A percentile compares a stretch with the other conserved stretches of the same genome.
phyloP scores from a whole-genome alignment of 2,797 vertebrate genomes.

The Tapirus indicus region DNA sequence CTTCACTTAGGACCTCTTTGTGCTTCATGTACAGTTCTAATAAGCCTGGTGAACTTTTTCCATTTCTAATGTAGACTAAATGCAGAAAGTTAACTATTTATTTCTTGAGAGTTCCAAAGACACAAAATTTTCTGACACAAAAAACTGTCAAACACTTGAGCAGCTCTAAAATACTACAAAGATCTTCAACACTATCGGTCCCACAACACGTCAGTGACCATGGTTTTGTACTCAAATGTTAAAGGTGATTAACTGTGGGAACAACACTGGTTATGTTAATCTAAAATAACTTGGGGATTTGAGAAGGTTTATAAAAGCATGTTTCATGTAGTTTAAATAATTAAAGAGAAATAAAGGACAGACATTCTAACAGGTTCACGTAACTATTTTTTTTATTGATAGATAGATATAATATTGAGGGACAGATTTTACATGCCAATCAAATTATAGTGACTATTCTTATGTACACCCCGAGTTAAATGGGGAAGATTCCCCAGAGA shows the following conservation, averaged over 20 bases:
- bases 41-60: background rate
- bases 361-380: background rate
- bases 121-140: background rate
- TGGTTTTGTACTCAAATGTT: constrained; percentile 2
- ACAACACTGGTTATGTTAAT: background rate
- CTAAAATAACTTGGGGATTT: constrained; percentile 28
- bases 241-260: background rate
- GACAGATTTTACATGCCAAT: background rate
- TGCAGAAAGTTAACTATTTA: background rate
- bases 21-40: background rate
- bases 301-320: constrained; percentile 16
- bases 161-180: constrained; percentile 5
- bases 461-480: background rate
- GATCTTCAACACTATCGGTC: background rate
- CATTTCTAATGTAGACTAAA: background rate
- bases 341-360: background rate
- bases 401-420: background rate
- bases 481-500: background rate
- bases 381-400: background rate
- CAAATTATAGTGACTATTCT: background rate
- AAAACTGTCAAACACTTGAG: background rate
- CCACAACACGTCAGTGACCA: background rate
- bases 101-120: background rate
- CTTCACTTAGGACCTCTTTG: background rate
- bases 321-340: constrained; percentile 19